A percentile compares a stretch with the other conserved stretches of the same genome.
These are phyloP conservation scores for Capitulum mitella DNA, from an alignment of 2,888 invertebrate genomes.

Conservation along the genomic window DNA sequence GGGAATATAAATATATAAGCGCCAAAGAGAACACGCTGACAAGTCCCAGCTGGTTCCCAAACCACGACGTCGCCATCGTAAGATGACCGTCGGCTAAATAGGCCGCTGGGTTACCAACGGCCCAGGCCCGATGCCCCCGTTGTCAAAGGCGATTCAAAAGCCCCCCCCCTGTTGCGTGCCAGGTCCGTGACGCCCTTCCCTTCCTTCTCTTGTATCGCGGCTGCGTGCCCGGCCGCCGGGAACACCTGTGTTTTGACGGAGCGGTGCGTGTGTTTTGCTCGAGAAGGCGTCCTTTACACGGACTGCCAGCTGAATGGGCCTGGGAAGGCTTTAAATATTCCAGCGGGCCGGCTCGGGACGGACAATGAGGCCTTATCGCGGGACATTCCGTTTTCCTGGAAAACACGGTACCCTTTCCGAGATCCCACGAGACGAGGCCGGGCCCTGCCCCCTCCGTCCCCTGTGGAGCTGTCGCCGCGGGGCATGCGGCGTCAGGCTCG, in stretches of 20 bases:
- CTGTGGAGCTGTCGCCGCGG: too few species aligned
- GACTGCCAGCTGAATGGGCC: neutral
- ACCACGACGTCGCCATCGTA: too few species aligned
- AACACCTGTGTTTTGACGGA: conserved; percentile 11
- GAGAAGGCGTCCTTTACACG: neutral
- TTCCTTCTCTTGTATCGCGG: neutral
- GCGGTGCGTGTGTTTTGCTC: neutral
- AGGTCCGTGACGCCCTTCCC: neutral
- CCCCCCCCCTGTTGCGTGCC: too few species aligned
- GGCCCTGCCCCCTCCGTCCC: neutral
- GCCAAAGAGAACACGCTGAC: too few species aligned
- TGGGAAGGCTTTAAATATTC: neutral
- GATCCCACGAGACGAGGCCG: neutral
- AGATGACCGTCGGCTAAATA: too few species aligned
- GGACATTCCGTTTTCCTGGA: conserved; percentile 8
- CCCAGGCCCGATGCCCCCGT: too few species aligned
- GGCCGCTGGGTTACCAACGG: too few species aligned
- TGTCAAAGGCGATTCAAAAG: too few species aligned
- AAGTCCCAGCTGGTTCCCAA: too few species aligned
- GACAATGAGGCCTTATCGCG: neutral
- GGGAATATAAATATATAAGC: too few species aligned
- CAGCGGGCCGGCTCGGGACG: neutral
- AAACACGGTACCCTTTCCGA: neutral
- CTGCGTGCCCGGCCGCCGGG: neutral
- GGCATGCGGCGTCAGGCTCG: too few species aligned